Conservation (phyloP, 2,888 invertebrate genomes). For the Cybosia mesomella region DNA sequence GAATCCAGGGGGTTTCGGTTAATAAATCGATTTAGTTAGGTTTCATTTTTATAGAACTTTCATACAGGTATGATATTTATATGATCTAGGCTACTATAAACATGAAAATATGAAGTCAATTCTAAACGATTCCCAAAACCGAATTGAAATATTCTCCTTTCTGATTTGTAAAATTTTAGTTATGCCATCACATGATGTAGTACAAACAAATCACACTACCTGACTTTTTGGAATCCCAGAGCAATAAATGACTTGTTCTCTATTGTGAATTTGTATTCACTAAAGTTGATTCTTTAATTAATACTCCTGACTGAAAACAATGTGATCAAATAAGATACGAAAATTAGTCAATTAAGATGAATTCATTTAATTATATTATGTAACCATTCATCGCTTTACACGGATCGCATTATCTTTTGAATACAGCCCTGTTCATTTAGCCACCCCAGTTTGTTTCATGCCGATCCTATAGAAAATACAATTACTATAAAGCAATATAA, state of each 20-base stretch:
- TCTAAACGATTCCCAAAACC: neutral
- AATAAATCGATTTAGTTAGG: too few species aligned
- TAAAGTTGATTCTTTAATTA: neutral
- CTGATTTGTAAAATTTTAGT: neutral
- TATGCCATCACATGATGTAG: neutral
- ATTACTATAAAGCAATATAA: constrained; percentile 59
- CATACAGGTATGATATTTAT: too few species aligned
- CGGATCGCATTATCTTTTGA: neutral
- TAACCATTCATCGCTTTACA: neutral
- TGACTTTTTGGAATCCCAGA: neutral
- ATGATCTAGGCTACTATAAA: neutral
- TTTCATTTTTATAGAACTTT: too few species aligned
- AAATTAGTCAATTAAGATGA: neutral
- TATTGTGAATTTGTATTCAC: neutral
- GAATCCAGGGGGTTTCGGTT: too few species aligned
- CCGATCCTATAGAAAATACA: constrained; percentile 41
- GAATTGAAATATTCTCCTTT: neutral
- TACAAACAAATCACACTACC: neutral
- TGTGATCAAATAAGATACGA: neutral
- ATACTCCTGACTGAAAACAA: neutral
- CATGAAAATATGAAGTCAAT: neutral
- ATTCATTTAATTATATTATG: neutral
- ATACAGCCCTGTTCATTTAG: constrained; percentile 36
- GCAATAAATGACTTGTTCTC: neutral
- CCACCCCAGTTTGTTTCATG: constrained; percentile 39